Base-by-base conservation (phyloP, 1,140 invertebrate genomes). In the Procambarus clarkii region DNA sequence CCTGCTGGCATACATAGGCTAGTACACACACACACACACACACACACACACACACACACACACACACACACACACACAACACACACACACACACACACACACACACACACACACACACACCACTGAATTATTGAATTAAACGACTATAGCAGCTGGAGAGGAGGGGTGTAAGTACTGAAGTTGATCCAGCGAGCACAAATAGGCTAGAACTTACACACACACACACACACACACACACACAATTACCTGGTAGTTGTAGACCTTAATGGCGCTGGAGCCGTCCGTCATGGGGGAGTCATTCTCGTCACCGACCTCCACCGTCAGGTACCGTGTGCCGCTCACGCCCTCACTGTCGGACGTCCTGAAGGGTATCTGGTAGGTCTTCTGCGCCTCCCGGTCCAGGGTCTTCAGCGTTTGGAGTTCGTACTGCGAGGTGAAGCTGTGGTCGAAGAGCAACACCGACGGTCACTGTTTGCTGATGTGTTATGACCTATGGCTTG, bases 281-380 rank as follows among this genome's bases (percentile, higher is more conserved):
- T 96, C 95, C 1, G 95, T 94, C 96, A 98, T 98, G 1, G 95
- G 94, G 94, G 98, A 98, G 93, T 99, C 98, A 94, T 99, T 99
- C 74, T 96, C 95, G 94, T 99, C 98, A 2, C 97, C 98, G 91
- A 99, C 98, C 15, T 98, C 97, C 1, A 99, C 96, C 64, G 96
- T 96, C 0, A 98, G 94, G 5, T 96, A 96, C 71, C 97, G 97
- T 0, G 96, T 96, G 0, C 94, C 94, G n/a, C 93, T 94, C 8
- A 93, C 77, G 9, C 77, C 86, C 24, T 81, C 18, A 3, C 45
- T 24, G 87, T 93, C 93, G 34, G 81, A 82, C 18, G 93, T 94
- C 13, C 50, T 74, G 85, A 93, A 93, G 48, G 93, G 93, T 18
- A 93, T 92, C 79, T 92, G n/a, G 86, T 94, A 94, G 21, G 88